Conservation (phyloP, 2,888 invertebrate genomes). For the Eueremaeus valkanovi region DNA sequence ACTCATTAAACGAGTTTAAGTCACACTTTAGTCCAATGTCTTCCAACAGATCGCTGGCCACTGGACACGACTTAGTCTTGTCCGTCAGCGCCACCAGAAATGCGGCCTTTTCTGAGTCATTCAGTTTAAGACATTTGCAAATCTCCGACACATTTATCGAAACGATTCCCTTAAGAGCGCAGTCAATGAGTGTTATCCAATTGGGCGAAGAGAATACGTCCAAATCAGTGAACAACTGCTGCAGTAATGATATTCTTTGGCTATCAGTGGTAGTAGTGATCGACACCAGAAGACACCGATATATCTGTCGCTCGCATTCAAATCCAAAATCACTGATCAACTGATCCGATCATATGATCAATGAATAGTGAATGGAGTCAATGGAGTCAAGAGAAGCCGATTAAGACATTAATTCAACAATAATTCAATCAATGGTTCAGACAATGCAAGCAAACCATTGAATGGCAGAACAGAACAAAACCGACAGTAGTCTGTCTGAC, state of each 20-base stretch:
- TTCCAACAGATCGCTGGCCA: not conserved
- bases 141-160: constrained; percentile 20
- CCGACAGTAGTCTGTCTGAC: no score
- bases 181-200: constrained; percentile 32
- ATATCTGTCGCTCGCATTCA: constrained; percentile 38
- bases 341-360: constrained; percentile 17
- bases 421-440: not conserved
- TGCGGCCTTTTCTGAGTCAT: constrained; percentile 32
- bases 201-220: constrained; percentile 35
- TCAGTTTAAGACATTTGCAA: constrained; percentile 37
- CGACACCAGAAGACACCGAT: constrained; percentile 26
- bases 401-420: not conserved
- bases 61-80: constrained; percentile 16
- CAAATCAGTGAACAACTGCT: constrained; percentile 37
- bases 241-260: constrained; percentile 11
- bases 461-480: no score
- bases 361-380: no score
- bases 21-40: constrained; percentile 27
- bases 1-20: constrained; percentile 30
- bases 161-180: constrained; percentile 23
- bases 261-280: constrained; percentile 18
- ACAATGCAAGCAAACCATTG: not conserved
- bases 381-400: no score
- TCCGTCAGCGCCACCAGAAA: constrained; percentile 29
- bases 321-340: constrained; percentile 37